Conservation (phyloP, 2,113 vertebrate genomes). For the Caloenas nicobarica region DNA sequence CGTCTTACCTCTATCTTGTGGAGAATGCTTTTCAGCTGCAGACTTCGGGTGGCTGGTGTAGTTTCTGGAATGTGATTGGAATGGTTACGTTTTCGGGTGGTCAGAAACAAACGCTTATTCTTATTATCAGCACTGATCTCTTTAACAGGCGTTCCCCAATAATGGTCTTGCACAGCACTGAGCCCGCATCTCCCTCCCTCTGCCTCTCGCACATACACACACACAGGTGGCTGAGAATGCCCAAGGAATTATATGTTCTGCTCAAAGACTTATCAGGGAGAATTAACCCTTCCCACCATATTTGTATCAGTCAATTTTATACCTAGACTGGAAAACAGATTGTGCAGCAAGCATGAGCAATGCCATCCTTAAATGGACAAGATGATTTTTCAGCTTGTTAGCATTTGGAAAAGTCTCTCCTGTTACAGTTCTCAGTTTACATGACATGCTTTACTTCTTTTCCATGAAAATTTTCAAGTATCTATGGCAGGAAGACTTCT, state of each 20-base stretch:
- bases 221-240: constrained; percentile 15
- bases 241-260: constrained; percentile 49
- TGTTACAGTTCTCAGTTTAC: not conserved
- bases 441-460: not conserved
- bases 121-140: not conserved
- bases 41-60: not conserved
- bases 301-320: not conserved
- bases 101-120: not conserved
- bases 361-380: not conserved
- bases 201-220: not conserved
- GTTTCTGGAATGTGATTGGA: not conserved
- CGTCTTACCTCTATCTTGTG: constrained; percentile 41
- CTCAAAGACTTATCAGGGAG: not conserved
- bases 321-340: not conserved
- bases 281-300: constrained; percentile 27
- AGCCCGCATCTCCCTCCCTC: not conserved
- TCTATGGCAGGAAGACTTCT: not conserved
- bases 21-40: not conserved
- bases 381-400: not conserved
- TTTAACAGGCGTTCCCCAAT: not conserved
- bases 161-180: not conserved
- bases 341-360: not conserved
- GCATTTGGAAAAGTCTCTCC: not conserved
- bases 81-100: not conserved
- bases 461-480: not conserved